Base-by-base conservation (phyloP, 2,888 invertebrate species). In the Alloplasta piceator region DNA sequence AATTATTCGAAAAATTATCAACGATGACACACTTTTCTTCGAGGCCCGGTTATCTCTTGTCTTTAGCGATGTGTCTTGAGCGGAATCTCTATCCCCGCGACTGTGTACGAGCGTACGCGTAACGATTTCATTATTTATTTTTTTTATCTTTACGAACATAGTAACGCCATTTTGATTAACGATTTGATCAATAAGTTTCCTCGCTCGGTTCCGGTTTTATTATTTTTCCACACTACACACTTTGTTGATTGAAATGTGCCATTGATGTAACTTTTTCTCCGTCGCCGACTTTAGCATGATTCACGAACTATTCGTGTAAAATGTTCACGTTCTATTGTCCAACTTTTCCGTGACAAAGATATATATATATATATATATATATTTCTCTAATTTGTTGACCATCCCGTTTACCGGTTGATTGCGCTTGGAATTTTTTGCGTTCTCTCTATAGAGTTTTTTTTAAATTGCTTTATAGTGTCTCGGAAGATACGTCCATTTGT, bases 131-230 rank as follows among this genome's bases (percentile, higher is more conserved):
- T n/a, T 48, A 46, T 48, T 48, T 48, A 1, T 48, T 48, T 48
- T n/a, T 10, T 26, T 26, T 2, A 50, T 71, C 12, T 43, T 60
- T 56, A 12, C 46, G 39, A 52, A 68, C 26, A 26, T 60, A 68
- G 64, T 71, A 76, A 73, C 38, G 52, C 68, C 74, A 78, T 83
- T 83, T 84, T 84, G 81, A 83, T 84, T 83, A 77, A 82, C 83
- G 81, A 80, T 84, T 84, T 84, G 79, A 84, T 84, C 79, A 83
- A 77, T 60, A 77, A 72, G 61, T 61, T 50, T 73, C 9, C 14
- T 74, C 48, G 36, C 14, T 66, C 55, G 7, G 7, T 39, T n/a
- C 58, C 55, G 55, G 46, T 56, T 48, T 63, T n/a, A 43, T 36
- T 48, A 39, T 48, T 46, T 41, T 43, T 41, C 52, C 72, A 36